These are phyloP conservation scores for Mesorhabditis belari DNA, from an alignment of 2,888 invertebrate species.

Conservation along the genomic window DNA sequence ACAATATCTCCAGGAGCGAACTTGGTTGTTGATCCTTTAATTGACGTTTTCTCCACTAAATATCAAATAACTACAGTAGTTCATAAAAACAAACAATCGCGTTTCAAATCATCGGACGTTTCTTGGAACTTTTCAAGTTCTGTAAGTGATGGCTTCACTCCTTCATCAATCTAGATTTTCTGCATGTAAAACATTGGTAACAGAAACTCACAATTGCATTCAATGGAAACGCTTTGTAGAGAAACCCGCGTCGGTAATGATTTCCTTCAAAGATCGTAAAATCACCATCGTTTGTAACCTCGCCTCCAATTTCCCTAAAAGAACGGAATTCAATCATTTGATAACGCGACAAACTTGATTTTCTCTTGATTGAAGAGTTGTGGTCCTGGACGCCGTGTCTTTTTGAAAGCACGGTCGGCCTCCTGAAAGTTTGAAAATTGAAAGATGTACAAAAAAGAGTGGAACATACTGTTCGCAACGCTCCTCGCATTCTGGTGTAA, in stretches of 20 bases:
- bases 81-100: slow-evolving; percentile 54
- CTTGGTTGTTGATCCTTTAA: slow-evolving; percentile 68
- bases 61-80: slow-evolving; percentile 2
- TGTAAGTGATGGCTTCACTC: slow-evolving; percentile 85
- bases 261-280: slow-evolving; percentile 92
- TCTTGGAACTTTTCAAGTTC: slow-evolving; percentile 80
- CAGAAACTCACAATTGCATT: slow-evolving; percentile 76
- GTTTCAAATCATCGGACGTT: slow-evolving; percentile 55
- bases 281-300: slow-evolving; percentile 75
- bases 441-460: slow-evolving; percentile 1
- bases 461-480: slow-evolving; percentile 65
- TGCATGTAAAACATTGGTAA: slow-evolving; percentile 23
- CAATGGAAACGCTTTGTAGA: slow-evolving; percentile 92
- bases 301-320: slow-evolving; percentile 44
- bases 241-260: slow-evolving; percentile 82
- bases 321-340: slow-evolving; percentile 67
- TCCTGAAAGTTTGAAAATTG: slow-evolving; percentile 38
- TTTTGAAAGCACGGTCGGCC: slow-evolving; percentile 67
- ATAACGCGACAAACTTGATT: slow-evolving; percentile 73
- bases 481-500: slow-evolving; percentile 84
- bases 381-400: slow-evolving; percentile 78
- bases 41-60: slow-evolving; percentile 45
- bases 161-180: slow-evolving; percentile 60
- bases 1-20: slow-evolving; percentile 96
- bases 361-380: slow-evolving; percentile 94